phyloP scores from a whole-genome alignment of 2,113 vertebrate species.

The Neotragus pygmaeus region DNA sequence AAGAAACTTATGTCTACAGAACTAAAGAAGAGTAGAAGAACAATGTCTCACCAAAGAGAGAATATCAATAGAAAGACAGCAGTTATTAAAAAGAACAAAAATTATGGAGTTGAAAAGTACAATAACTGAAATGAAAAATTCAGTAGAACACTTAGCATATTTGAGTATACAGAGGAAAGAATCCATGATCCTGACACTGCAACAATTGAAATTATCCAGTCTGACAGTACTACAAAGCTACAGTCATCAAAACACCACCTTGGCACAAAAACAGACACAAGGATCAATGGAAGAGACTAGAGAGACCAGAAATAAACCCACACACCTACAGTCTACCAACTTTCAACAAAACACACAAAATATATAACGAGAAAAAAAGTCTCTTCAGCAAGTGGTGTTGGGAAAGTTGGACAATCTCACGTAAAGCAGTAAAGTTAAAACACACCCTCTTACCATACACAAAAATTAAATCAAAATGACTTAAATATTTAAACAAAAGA shows the following conservation, averaged over 20 bases:
- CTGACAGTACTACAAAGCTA: neutral
- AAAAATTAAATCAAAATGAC: neutral
- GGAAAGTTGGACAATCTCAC: neutral
- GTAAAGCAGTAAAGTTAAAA: neutral
- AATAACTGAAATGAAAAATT: neutral
- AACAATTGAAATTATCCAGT: neutral
- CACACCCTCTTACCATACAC: neutral
- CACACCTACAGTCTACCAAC: neutral
- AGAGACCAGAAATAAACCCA: neutral
- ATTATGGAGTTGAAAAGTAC: neutral
- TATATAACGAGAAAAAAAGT: neutral
- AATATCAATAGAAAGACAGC: neutral
- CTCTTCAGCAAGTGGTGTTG: neutral
- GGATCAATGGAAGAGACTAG: neutral
- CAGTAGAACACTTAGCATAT: neutral
- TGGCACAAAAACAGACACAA: neutral
- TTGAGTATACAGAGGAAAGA: neutral
- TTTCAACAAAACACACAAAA: neutral
- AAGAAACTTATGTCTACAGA: neutral
- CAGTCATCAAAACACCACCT: neutral
- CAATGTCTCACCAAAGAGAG: neutral
- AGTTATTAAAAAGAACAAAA: neutral
- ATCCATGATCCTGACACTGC: neutral
- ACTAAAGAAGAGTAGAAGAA: neutral
- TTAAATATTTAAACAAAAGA: neutral